Evolutionary conservation across 2,888 invertebrate species (phyloP).

Genomic region (Tetranychus piercei): DNA sequence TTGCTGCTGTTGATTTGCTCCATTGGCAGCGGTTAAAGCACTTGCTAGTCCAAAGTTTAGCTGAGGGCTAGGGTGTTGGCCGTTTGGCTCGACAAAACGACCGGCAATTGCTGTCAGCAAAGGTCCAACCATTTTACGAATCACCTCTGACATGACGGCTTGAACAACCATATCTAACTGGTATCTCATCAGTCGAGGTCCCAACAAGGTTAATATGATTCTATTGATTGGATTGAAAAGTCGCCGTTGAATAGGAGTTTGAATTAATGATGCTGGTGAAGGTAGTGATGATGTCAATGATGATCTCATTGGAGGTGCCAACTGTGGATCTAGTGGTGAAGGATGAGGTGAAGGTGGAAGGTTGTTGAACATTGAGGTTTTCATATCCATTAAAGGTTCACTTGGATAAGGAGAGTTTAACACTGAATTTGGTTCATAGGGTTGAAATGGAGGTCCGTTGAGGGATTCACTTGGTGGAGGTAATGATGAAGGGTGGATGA

Average conservation of each 20-base stretch:
- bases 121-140: slow-evolving; percentile 20
- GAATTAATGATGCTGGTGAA: background rate
- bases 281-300: background rate
- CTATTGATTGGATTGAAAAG: slow-evolving; percentile 20
- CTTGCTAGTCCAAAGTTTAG: background rate
- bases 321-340: background rate
- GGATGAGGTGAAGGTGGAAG: background rate
- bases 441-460: too few relatives aligned
- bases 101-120: background rate
- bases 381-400: too few relatives aligned
- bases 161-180: slow-evolving; percentile 23
- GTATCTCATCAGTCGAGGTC: slow-evolving; percentile 20
- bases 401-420: too few relatives aligned
- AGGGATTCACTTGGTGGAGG: background rate
- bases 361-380: background rate
- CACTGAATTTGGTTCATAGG: too few relatives aligned
- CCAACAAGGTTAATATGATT: slow-evolving; percentile 19
- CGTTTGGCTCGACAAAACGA: background rate
- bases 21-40: background rate
- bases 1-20: background rate
- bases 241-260: slow-evolving; percentile 14
- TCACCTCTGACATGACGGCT: slow-evolving; percentile 19
- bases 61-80: background rate
- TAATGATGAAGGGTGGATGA: background rate
- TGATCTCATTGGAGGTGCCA: background rate